phyloP scores from a whole-genome alignment of 2,113 vertebrate species.

The Pycnonotus jocosus region DNA sequence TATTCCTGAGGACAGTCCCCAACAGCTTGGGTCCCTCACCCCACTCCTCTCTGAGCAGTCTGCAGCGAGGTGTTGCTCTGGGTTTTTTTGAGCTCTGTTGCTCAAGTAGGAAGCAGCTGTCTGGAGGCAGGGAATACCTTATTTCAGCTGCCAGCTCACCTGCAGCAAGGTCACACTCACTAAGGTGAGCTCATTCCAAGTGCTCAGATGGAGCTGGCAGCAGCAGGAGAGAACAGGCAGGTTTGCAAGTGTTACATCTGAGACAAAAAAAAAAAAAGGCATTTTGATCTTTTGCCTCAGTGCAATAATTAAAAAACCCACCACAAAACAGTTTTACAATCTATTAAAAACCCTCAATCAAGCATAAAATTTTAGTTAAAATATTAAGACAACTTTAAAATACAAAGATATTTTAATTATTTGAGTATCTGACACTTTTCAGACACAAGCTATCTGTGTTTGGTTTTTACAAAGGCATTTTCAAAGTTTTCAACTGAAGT shows the following conservation, averaged over 20 bases:
- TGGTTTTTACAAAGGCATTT: not conserved
- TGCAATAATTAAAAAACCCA: not conserved
- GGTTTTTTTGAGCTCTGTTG: not conserved
- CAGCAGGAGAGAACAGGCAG: fast-evolving
- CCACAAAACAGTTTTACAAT: not conserved
- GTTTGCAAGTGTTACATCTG: not conserved
- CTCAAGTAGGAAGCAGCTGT: not conserved
- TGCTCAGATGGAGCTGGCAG: fast-evolving
- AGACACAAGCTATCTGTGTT: not conserved
- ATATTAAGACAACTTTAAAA: not conserved
- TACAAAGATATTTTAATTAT: not conserved
- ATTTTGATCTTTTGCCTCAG: not conserved
- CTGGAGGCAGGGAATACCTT: not conserved
- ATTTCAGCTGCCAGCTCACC: not conserved
- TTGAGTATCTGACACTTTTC: not conserved
- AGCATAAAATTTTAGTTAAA: not conserved
- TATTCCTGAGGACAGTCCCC: not conserved
- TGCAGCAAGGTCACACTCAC: not conserved
- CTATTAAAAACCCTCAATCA: not conserved
- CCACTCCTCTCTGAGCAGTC: not conserved
- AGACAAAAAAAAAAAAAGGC: not conserved
- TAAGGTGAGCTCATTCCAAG: not conserved
- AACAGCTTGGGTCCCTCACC: not conserved
- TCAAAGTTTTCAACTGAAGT: not conserved
- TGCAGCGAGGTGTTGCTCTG: not conserved